Evolutionary conservation across 2,888 invertebrate genomes (phyloP), one percentile per base, ranked within the genome.

Genomic region (Acleris sparsana): DNA sequence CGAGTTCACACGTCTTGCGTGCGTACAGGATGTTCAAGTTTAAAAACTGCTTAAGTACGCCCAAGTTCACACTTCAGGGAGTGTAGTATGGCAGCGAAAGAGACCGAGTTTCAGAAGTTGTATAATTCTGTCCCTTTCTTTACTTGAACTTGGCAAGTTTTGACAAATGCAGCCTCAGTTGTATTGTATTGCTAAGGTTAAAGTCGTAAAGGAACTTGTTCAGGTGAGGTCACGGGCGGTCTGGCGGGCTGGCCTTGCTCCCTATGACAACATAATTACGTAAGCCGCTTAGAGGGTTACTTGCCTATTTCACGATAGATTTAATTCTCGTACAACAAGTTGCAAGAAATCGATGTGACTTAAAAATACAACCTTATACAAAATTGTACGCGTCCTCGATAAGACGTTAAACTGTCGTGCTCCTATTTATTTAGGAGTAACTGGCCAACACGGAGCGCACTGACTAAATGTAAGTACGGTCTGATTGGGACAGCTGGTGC

Each of bases 191-290:
- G 16, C 11, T 55, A 55, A 48, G 39, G 39, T 57, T 57, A 11
- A 51, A 62, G 48, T 43, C 39, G 25, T 49, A 49, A 51, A 56
- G 16, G 29, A 51, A 59, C 53, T 39, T 39, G 11, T 39, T 13
- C 13, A 53, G 58, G 48, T 53, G 39, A 62, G 58, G 58, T 48
- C 53, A 53, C 44, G 53, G 59, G 63, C 18, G 43, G 39, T 22
- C 18, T 7, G 59, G 63, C 18, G 43, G 39, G n/a, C 18, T 7
- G 59, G 17, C 59, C 63, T 64, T 53, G 59, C 48, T 58, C 53
- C 33, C 17, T 64, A 64, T 59, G 48, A 63, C 52, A 63, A 63
- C 63, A 25, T 46, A 59, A 59, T 64, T 59, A 64, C 48, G 22
- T 49, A 64, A 59, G 22, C 63, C 48, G 59, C 58, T 64, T 59